These are phyloP conservation scores for Mactra quadrangularis DNA, from an alignment of 1,140 invertebrate species.

Conservation along the genomic window DNA sequence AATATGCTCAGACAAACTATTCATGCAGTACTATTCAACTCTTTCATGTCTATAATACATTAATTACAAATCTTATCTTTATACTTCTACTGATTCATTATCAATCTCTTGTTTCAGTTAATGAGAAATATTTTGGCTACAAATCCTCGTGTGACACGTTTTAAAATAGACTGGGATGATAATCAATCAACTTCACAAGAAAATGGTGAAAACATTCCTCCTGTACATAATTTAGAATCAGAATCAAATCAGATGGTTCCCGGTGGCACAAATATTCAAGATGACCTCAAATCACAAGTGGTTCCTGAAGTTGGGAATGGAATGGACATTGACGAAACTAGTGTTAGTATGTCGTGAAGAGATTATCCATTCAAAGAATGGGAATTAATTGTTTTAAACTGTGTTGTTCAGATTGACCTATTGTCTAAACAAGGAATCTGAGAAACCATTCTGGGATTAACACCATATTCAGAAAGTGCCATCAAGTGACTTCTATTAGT, in stretches of 20 bases:
- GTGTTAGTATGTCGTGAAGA: constrained; percentile 59
- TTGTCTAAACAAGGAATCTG: no score
- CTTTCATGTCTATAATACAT: no score
- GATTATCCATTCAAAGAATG: no score
- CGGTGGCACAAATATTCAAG: background rate
- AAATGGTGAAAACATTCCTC: constrained; percentile 77
- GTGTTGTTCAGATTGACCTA: no score
- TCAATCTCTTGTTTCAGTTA: constrained; percentile 87
- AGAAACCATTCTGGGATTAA: no score
- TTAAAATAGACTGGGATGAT: constrained; percentile 99
- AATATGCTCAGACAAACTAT: no score
- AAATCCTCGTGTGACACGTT: constrained; percentile 96
- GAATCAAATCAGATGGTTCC: constrained; percentile 75
- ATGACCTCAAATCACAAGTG: constrained; percentile 16
- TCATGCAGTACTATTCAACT: no score
- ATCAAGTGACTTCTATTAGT: no score
- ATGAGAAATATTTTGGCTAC: constrained; percentile 96
- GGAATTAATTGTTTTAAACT: no score
- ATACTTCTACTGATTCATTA: no score
- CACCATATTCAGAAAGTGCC: no score
- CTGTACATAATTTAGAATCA: constrained; percentile 69
- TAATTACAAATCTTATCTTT: no score
- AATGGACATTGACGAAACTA: constrained; percentile 54
- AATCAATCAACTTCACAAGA: constrained; percentile 55
- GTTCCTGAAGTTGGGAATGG: constrained; percentile 35